Conservation (phyloP, 2,888 invertebrate species). For the Coleophora flavipennella region DNA sequence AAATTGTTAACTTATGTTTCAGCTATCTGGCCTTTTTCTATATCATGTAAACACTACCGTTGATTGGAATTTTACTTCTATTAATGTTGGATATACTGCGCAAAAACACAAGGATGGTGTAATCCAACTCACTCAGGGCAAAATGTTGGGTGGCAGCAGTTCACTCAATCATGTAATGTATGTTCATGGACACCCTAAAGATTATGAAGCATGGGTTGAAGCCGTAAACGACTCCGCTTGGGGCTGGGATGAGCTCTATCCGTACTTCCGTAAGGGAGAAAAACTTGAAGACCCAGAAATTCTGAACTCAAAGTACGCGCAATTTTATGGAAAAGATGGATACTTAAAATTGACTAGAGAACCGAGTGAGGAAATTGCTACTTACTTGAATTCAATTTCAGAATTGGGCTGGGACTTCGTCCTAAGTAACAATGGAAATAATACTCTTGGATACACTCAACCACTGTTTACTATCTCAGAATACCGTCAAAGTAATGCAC, state of each 20-base stretch:
- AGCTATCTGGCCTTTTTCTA: conserved; percentile 20
- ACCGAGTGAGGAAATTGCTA: conserved; percentile 10
- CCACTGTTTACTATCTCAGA: conserved; percentile 23
- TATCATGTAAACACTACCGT: conserved; percentile 14
- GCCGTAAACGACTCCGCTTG: conserved; percentile 22
- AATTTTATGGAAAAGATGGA: conserved; percentile 22
- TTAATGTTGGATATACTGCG: conserved; percentile 9
- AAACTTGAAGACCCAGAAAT: conserved; percentile 17
- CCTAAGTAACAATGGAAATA: conserved; percentile 24
- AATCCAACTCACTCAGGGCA: conserved; percentile 8
- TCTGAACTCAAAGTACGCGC: conserved; percentile 13
- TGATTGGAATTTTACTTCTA: conserved; percentile 19
- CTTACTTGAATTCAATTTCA: conserved; percentile 32
- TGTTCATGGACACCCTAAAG: conserved; percentile 20
- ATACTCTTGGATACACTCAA: conserved; percentile 31
- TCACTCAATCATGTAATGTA: conserved; percentile 19
- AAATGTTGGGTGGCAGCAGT: conserved; percentile 24
- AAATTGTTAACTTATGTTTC: conserved; percentile 2
- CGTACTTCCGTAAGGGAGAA: conserved; percentile 34
- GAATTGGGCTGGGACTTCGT: conserved; percentile 45
- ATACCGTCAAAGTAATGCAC: conserved; percentile 49
- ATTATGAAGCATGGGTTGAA: conserved; percentile 29
- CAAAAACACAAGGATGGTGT: not conserved
- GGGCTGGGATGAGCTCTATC: conserved; percentile 27
- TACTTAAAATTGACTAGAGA: conserved; percentile 18